phyloP scores from a whole-genome alignment of 2,888 invertebrate genomes.

The Mystacides longicornis region DNA sequence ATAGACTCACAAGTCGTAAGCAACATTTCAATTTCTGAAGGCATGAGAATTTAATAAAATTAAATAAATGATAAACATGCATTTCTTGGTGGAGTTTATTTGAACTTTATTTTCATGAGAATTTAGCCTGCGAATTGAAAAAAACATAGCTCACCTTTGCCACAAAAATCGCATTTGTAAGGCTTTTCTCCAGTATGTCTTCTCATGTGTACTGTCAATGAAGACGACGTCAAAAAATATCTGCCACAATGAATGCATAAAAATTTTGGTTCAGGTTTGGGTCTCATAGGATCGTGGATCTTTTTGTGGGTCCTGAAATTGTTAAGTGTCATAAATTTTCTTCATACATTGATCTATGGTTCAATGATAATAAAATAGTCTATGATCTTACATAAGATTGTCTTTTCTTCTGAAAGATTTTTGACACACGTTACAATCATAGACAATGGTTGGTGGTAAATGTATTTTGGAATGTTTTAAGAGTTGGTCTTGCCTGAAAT shows the following conservation, averaged over 20 bases:
- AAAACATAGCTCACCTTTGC: too few species aligned
- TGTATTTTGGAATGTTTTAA: constrained; percentile 58
- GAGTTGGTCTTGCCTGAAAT: constrained; percentile 53
- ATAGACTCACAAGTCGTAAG: too few species aligned
- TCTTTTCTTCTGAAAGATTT: constrained; percentile 53
- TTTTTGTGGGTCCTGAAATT: constrained; percentile 45
- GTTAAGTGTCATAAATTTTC: too few species aligned
- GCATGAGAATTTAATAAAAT: too few species aligned
- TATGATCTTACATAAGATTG: constrained; percentile 35
- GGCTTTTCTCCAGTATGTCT: constrained; percentile 60
- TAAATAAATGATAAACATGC: too few species aligned
- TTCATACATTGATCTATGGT: neutral
- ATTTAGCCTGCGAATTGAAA: too few species aligned
- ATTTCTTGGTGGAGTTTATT: too few species aligned
- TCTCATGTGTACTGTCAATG: constrained; percentile 58
- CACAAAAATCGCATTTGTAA: constrained; percentile 55
- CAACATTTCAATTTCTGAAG: too few species aligned
- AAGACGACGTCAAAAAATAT: constrained; percentile 54
- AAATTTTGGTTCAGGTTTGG: constrained; percentile 38
- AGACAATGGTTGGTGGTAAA: constrained; percentile 44
- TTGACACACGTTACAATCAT: constrained; percentile 50
- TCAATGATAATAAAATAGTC: neutral
- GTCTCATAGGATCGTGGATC: constrained; percentile 40
- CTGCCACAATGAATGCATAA: constrained; percentile 54
- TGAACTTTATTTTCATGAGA: too few species aligned